These are phyloP conservation scores for Neopipo cinnamomea DNA, from an alignment of 2,113 vertebrate genomes.

Conservation along the genomic window DNA sequence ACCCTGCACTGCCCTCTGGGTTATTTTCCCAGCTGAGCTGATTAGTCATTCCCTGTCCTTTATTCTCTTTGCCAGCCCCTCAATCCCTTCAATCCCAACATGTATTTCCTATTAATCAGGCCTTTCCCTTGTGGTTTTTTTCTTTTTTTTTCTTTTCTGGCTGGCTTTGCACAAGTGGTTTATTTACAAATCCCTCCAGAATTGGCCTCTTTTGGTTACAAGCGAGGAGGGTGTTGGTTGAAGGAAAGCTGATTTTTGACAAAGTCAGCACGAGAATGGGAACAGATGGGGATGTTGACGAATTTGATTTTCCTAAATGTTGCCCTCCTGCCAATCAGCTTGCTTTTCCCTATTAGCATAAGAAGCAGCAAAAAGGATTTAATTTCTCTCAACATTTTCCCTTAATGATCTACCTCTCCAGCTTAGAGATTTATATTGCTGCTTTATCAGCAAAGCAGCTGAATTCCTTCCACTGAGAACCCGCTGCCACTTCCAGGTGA, in stretches of 20 bases:
- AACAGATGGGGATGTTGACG: conserved; percentile 50
- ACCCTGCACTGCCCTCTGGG: neutral
- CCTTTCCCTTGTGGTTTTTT: neutral
- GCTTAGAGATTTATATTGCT: neutral
- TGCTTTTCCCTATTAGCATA: conserved; percentile 5
- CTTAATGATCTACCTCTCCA: conserved; percentile 5
- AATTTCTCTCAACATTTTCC: conserved; percentile 24
- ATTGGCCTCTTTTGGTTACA: neutral
- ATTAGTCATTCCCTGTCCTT: neutral
- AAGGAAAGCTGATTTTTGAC: conserved; percentile 46
- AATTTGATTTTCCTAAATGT: neutral
- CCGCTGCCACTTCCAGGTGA: accelerated
- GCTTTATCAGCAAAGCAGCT: conserved; percentile 11
- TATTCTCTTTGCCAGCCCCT: neutral
- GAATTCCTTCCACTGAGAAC: neutral
- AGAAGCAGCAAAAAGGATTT: conserved; percentile 40
- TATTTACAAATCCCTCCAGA: conserved; percentile 32
- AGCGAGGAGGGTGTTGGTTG: neutral
- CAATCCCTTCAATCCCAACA: neutral
- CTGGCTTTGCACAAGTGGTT: neutral
- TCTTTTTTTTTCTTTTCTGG: neutral
- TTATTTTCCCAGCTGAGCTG: neutral
- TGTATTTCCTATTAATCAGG: neutral
- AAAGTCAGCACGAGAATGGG: neutral
- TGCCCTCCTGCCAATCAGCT: conserved; percentile 35